Evolutionary conservation across 2,888 invertebrate genomes (phyloP), one percentile per base, ranked within the genome.

Genomic region (Drosophila vallismaia): DNA sequence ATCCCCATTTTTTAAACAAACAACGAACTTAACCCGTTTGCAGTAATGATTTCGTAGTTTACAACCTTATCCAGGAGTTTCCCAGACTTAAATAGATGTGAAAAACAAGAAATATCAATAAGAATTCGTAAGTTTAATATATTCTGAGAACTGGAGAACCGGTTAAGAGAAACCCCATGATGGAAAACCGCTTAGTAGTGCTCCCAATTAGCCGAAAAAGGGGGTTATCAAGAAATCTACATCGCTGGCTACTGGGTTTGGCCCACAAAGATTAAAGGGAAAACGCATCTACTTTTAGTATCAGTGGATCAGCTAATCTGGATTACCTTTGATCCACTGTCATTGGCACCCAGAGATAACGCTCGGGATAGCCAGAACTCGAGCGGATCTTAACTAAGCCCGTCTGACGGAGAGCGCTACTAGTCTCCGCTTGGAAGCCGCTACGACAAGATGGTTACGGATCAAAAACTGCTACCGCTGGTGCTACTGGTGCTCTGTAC

Each of bases 391-490:
- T 68, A 50, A 64, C 57, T 52, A 50, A 24, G 8, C 42, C 44
- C 26, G 38, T 12, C 42, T 9, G 31, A 38, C 0, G 10, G 68
- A 57, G 53, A 60, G 31, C 44, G 28, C 19, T 24, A 54, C 80
- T 53, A 82, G 81, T 82, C 68, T 77, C 54, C 31, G 19, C 38
- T 44, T 44, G 52, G 67, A 64, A 40, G 66, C 71, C 64, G 26
- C 8, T 24, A 50, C 55, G 79, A 68, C 24, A 7, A 71, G 26
- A 71, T 79, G 67, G 48, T 53, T 42, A 36, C 50, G 26, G 46
- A 63, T 44, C 29, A 49, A 24, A 70, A 64, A 24, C 29, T 75
- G n/a, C 50, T 69, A 44, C 46, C 69, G 4, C 19, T 77, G 24
- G 51, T 55, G 10, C 36, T 76, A 9, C 31, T 62, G 40, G 14